phyloP scores from a whole-genome alignment of 2,888 invertebrate genomes.

The Drosophila niveifrons region DNA sequence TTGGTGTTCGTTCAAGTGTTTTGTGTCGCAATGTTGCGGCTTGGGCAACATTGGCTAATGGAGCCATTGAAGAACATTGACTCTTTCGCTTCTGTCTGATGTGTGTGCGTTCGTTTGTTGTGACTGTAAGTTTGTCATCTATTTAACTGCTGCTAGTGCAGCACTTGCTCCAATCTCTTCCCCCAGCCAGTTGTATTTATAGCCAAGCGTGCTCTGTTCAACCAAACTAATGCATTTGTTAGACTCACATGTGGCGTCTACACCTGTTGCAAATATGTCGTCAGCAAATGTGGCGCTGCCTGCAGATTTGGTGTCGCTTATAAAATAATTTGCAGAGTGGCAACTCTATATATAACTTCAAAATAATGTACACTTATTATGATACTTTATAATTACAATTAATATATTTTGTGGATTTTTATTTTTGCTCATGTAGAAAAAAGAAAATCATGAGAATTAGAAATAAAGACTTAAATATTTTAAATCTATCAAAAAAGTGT shows the following conservation, averaged over 20 bases:
- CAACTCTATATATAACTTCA: slow-evolving; percentile 6
- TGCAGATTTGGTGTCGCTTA: slow-evolving; percentile 14
- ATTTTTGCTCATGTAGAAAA: too few species aligned
- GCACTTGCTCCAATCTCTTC: slow-evolving; percentile 25
- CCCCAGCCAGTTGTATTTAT: slow-evolving; percentile 47
- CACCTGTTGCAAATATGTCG: slow-evolving; percentile 78
- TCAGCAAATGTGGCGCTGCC: slow-evolving; percentile 29
- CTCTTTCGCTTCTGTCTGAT: slow-evolving; percentile 15
- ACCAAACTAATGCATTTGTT: not conserved
- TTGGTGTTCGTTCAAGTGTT: slow-evolving; percentile 66
- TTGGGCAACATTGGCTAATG: slow-evolving; percentile 54
- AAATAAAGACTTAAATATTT: too few species aligned
- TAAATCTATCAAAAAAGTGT: too few species aligned
- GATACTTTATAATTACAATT: too few species aligned
- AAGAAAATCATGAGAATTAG: too few species aligned
- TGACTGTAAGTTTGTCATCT: slow-evolving; percentile 38
- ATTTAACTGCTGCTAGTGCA: slow-evolving; percentile 35
- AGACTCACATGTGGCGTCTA: slow-evolving; percentile 62
- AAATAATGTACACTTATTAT: not conserved
- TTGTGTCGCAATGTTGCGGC: slow-evolving; percentile 76
- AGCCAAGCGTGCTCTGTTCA: slow-evolving; percentile 33
- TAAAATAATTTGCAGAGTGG: not conserved
- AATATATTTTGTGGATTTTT: too few species aligned
- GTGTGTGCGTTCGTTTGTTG: slow-evolving; percentile 11
- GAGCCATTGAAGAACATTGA: slow-evolving; percentile 55